These are phyloP conservation scores for Synodontis membranacea DNA, from an alignment of 2,113 vertebrate genomes.

Conservation along the genomic window DNA sequence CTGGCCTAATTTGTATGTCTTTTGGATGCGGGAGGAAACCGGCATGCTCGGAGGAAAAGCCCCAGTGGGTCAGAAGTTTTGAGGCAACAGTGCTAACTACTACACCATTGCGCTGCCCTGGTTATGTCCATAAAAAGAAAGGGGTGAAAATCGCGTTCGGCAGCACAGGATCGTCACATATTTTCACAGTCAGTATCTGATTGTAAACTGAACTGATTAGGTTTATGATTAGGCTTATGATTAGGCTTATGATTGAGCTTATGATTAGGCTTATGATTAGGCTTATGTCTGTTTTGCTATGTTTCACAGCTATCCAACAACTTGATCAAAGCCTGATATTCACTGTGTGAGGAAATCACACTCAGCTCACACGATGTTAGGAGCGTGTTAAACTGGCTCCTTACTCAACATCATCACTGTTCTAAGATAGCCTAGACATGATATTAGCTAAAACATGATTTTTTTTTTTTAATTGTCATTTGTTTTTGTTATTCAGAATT, in stretches of 20 bases:
- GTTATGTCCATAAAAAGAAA: not conserved
- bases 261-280: too few relatives aligned
- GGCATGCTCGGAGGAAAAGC: too few relatives aligned
- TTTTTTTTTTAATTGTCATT: not conserved
- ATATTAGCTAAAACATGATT: not conserved
- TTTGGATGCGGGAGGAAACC: too few relatives aligned
- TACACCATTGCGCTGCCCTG: too few relatives aligned
- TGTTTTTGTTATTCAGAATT: not conserved
- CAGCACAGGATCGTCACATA: not conserved
- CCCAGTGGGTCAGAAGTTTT: too few relatives aligned
- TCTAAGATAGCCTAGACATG: not conserved
- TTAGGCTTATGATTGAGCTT: too few relatives aligned
- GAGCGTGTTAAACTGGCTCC: not conserved
- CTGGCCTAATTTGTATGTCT: too few relatives aligned
- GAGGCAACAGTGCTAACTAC: too few relatives aligned
- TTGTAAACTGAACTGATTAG: not conserved
- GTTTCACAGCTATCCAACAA: not conserved
- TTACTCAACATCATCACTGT: not conserved
- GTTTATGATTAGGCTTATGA: too few relatives aligned
- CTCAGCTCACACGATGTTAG: not conserved
- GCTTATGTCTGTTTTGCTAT: not conserved
- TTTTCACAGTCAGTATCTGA: not conserved
- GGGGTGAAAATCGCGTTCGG: not conserved
- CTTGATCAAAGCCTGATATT: not conserved
- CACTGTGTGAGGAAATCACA: not conserved